Conservation (phyloP, 2,113 vertebrate species). For the Podarcis raffonei region DNA sequence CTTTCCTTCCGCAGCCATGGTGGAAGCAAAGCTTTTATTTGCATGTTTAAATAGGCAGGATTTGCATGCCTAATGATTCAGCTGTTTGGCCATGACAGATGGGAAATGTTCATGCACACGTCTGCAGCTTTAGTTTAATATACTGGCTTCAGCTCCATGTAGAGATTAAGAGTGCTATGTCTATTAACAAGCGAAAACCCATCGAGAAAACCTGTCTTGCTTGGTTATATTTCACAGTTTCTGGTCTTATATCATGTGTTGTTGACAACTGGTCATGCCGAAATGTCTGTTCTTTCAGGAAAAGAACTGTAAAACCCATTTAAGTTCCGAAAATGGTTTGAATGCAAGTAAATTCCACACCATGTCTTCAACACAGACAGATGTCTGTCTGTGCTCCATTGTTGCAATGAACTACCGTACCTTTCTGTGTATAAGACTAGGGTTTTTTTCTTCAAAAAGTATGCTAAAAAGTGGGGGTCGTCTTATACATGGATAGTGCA, state of each 20-base stretch:
- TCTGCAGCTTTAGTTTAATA: neutral
- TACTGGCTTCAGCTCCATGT: neutral
- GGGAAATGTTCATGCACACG: neutral
- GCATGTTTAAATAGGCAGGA: neutral
- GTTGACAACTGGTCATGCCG: too few relatives aligned
- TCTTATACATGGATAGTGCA: too few relatives aligned
- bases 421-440: too few relatives aligned
- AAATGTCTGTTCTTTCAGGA: neutral
- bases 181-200: neutral
- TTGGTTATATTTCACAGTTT: neutral
- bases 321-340: neutral
- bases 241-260: neutral
- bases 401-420: too few relatives aligned
- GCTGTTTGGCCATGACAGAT: neutral
- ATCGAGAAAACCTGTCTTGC: neutral
- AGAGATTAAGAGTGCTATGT: neutral
- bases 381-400: too few relatives aligned
- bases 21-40: neutral
- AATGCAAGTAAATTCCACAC: neutral
- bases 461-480: too few relatives aligned
- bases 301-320: neutral
- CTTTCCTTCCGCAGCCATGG: neutral
- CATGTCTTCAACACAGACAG: too few relatives aligned
- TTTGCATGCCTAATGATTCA: neutral
- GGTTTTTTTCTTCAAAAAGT: too few relatives aligned